Percentiles rank a stretch among this genome's conserved stretches.
Evolutionary conservation across 2,888 invertebrate genomes (phyloP).

Genomic region (Gymnoscelis rufifasciata): DNA sequence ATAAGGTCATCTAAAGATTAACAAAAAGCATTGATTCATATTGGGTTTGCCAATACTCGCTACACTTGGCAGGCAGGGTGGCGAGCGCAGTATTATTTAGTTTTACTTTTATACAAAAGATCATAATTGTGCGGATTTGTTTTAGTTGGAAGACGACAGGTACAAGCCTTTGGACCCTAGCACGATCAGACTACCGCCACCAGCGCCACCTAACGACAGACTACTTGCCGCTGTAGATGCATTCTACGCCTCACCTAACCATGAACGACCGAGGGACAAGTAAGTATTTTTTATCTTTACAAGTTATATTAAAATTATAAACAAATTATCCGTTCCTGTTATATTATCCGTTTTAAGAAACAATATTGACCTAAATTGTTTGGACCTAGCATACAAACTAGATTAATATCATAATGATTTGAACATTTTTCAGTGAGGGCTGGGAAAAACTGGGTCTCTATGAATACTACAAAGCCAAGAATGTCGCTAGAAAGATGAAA

Average conservation of each 20-base stretch:
- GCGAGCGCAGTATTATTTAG: too few relatives aligned
- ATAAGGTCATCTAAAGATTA: too few relatives aligned
- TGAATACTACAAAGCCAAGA: conserved; percentile 98
- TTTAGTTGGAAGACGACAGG: conserved; percentile 90
- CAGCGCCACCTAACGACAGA: conserved; percentile 95
- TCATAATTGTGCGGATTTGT: neutral
- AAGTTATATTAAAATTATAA: too few relatives aligned
- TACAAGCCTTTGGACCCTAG: conserved; percentile 95
- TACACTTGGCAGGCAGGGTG: too few relatives aligned
- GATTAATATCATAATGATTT: too few relatives aligned
- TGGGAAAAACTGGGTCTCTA: conserved; percentile 99
- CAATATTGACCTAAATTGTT: too few relatives aligned
- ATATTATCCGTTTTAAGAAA: too few relatives aligned
- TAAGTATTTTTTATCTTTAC: conserved; percentile 47
- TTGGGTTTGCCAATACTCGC: too few relatives aligned
- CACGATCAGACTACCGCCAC: conserved; percentile 94
- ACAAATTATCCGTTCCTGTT: too few relatives aligned
- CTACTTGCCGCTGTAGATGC: conserved; percentile 96
- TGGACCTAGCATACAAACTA: too few relatives aligned
- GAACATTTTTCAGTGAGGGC: conserved; percentile 87
- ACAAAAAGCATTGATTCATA: too few relatives aligned
- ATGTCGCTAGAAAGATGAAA: conserved; percentile 91
- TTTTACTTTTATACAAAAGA: too few relatives aligned
- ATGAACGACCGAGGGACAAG: conserved; percentile 96
- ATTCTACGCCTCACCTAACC: conserved; percentile 96